These are phyloP conservation scores for Chymomyza fuscimana DNA, from an alignment of 2,888 invertebrate genomes.

Conservation along the genomic window DNA sequence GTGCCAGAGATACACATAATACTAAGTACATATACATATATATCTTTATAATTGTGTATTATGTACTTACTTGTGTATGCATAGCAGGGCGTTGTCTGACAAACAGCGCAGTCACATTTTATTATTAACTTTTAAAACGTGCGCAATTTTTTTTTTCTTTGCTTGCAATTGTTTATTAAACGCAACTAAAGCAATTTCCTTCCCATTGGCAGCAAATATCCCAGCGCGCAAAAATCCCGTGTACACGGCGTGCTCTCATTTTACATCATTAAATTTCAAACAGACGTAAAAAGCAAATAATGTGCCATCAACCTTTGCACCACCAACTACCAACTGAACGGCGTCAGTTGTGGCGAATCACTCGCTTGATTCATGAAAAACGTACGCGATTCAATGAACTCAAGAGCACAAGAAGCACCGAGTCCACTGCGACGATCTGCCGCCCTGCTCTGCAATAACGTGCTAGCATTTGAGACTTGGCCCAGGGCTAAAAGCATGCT, in stretches of 20 bases:
- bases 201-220: neutral
- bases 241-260: constrained; percentile 54
- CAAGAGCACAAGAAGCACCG: constrained; percentile 23
- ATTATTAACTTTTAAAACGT: constrained; percentile 17
- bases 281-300: constrained; percentile 17
- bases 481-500: constrained; percentile 3
- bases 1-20: neutral
- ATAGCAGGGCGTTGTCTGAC: constrained; percentile 14
- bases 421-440: constrained; percentile 24
- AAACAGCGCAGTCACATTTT: neutral
- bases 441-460: neutral
- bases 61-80: constrained; percentile 6
- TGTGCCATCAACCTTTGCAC: constrained; percentile 35
- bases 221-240: constrained; percentile 40
- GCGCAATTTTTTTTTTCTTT: neutral
- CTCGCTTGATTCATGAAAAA: constrained; percentile 75
- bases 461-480: neutral
- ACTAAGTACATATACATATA: neutral
- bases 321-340: constrained; percentile 1
- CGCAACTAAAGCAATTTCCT: constrained; percentile 6
- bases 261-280: constrained; percentile 35
- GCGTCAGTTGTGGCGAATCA: constrained; percentile 58
- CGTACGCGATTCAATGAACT: constrained; percentile 53
- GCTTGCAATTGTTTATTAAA: neutral
- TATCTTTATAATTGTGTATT: neutral